Conservation (phyloP, 1,140 invertebrate species). For the Lordiphosa mommai region DNA sequence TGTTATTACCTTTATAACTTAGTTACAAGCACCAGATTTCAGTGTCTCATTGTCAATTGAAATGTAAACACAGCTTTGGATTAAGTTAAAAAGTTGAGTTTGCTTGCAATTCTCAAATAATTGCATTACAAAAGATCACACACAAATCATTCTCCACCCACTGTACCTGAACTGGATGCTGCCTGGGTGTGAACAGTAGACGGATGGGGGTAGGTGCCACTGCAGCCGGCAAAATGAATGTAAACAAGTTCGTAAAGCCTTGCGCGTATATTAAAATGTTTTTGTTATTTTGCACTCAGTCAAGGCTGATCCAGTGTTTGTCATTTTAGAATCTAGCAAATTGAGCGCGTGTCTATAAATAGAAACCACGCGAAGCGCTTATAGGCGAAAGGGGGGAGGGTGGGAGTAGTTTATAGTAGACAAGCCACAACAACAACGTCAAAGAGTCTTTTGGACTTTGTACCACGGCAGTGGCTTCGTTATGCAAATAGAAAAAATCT, state of each 20-base stretch:
- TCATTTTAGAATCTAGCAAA: slow-evolving; percentile 11
- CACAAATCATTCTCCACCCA: slow-evolving; percentile 4
- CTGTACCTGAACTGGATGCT: slow-evolving; percentile 31
- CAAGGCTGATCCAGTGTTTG: slow-evolving; percentile 46
- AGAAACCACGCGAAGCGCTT: background rate
- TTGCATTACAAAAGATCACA: too few species aligned
- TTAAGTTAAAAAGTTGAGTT: too few species aligned
- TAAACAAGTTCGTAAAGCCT: slow-evolving; percentile 70
- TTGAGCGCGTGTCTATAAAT: slow-evolving; percentile 28
- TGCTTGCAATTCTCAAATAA: too few species aligned
- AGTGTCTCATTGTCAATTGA: too few species aligned
- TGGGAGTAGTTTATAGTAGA: slow-evolving; percentile 7
- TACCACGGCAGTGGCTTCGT: background rate
- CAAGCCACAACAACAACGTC: slow-evolving; percentile 2
- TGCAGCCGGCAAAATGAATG: slow-evolving; percentile 50
- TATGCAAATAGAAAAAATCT: too few species aligned
- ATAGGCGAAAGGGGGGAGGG: background rate
- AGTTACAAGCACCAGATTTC: too few species aligned
- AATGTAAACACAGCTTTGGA: too few species aligned
- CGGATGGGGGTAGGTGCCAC: background rate
- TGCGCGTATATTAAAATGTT: slow-evolving; percentile 19
- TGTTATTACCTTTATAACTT: too few species aligned
- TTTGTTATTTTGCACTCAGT: slow-evolving; percentile 44
- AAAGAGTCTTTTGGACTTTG: slow-evolving; percentile 31
- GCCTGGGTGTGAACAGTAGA: background rate